These are phyloP conservation scores for Lepas anatifera DNA, from an alignment of 2,888 invertebrate species.

Conservation along the genomic window DNA sequence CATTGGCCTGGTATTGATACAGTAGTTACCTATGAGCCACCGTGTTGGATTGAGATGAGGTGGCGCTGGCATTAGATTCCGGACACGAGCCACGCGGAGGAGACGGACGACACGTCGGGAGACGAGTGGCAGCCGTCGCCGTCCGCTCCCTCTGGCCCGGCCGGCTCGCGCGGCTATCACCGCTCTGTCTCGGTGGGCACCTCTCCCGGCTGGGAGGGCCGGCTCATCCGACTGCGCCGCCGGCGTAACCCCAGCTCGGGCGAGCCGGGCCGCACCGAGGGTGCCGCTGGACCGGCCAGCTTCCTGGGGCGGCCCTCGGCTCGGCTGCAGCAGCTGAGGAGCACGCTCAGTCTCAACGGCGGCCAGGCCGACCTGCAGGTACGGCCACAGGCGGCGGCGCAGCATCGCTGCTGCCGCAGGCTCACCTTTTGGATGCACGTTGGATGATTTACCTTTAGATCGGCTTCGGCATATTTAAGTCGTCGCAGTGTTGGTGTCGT, in stretches of 20 bases:
- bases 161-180: constrained; percentile 29
- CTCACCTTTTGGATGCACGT: too few relatives aligned
- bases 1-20: too few relatives aligned
- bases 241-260: constrained; percentile 23
- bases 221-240: constrained; percentile 20
- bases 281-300: neutral
- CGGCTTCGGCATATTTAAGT: too few relatives aligned
- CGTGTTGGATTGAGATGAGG: too few relatives aligned
- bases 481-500: too few relatives aligned
- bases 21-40: too few relatives aligned
- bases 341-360: neutral
- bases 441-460: too few relatives aligned
- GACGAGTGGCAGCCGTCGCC: neutral
- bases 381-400: too few relatives aligned
- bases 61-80: neutral
- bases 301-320: neutral
- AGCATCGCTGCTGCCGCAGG: too few relatives aligned
- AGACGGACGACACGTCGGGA: neutral
- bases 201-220: constrained; percentile 11
- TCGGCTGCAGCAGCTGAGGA: neutral
- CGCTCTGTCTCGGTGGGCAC: constrained; percentile 23
- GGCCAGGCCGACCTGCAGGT: neutral
- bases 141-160: neutral
- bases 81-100: neutral
- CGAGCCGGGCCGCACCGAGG: neutral